phyloP scores from a whole-genome alignment of 2,888 invertebrate species.

The Drosophila borborema region DNA sequence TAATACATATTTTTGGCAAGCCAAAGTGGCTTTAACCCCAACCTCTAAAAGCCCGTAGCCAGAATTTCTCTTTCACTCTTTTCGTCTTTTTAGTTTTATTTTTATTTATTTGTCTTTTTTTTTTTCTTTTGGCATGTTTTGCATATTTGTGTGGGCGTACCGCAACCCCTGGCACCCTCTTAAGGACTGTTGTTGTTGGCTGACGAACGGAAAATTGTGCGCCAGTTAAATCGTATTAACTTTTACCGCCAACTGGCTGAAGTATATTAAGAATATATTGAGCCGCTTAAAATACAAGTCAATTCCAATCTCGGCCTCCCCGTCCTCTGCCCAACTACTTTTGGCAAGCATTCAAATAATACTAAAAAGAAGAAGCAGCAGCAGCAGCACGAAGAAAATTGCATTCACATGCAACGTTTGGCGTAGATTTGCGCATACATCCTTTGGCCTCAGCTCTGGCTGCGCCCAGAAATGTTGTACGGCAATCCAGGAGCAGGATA shows the following conservation, averaged over 20 bases:
- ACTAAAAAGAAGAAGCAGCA: neutral
- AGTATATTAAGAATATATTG: conserved; percentile 79
- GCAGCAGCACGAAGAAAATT: conserved; percentile 26
- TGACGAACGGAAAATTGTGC: conserved; percentile 66
- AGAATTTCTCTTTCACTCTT: conserved; percentile 34
- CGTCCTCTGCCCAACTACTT: neutral
- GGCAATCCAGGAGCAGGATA: conserved; percentile 45
- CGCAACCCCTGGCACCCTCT: neutral
- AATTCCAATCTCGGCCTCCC: conserved; percentile 57
- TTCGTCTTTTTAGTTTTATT: neutral
- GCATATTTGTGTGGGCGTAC: conserved; percentile 61
- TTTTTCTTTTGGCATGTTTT: conserved; percentile 58
- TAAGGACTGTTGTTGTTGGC: conserved; percentile 24
- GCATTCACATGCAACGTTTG: conserved; percentile 65
- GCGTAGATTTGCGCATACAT: conserved; percentile 35
- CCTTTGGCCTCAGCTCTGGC: conserved; percentile 28
- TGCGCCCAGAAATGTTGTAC: conserved; percentile 56
- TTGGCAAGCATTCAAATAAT: conserved; percentile 67
- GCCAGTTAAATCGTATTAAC: conserved; percentile 78
- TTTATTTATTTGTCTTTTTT: neutral
- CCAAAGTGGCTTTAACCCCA: conserved; percentile 61
- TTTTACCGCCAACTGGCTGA: conserved; percentile 73
- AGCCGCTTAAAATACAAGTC: conserved; percentile 76
- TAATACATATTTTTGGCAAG: conserved; percentile 76
- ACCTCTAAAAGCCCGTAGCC: conserved; percentile 22